Percentiles rank a stretch among this genome's conserved stretches.
Conservation (phyloP, 2,797 vertebrate species). For the Cirrhinus molitorella region DNA sequence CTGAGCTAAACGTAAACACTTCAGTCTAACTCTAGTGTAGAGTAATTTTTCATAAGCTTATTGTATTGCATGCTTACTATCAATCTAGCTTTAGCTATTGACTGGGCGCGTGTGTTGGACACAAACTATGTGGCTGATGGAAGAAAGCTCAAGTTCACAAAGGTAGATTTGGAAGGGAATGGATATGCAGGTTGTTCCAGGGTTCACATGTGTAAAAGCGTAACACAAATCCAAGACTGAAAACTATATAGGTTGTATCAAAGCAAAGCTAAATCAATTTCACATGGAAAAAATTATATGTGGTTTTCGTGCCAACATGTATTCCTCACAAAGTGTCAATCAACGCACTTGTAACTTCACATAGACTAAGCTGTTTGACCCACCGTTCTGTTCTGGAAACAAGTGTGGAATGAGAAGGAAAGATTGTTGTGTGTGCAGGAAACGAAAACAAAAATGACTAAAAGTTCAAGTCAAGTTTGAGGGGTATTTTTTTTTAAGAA, state of each 20-base stretch:
- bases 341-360: slow-evolving; percentile 10
- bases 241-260: slow-evolving; percentile 29
- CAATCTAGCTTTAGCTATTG: slow-evolving; percentile 55
- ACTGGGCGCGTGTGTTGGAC: slow-evolving; percentile 60
- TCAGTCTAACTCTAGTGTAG: background rate
- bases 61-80: slow-evolving; percentile 50
- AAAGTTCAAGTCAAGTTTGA: background rate
- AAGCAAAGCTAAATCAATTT: slow-evolving; percentile 37
- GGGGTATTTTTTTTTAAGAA: background rate
- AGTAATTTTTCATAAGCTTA: slow-evolving; percentile 38
- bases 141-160: slow-evolving; percentile 63
- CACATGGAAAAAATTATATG: slow-evolving; percentile 44
- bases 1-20: slow-evolving; percentile 22
- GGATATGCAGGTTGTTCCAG: slow-evolving; percentile 52
- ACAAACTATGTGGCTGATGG: slow-evolving; percentile 50
- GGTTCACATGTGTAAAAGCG: slow-evolving; percentile 52
- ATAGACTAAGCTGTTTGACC: slow-evolving; percentile 26
- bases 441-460: background rate
- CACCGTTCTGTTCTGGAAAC: slow-evolving; percentile 15
- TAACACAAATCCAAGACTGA: slow-evolving; percentile 36
- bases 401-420: background rate
- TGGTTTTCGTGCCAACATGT: slow-evolving; percentile 15
- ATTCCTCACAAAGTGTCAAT: slow-evolving; percentile 53
- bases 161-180: slow-evolving; percentile 60
- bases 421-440: slow-evolving; percentile 1